Conservation (phyloP, 1,140 invertebrate genomes). For the Zaprionus ornatus region DNA sequence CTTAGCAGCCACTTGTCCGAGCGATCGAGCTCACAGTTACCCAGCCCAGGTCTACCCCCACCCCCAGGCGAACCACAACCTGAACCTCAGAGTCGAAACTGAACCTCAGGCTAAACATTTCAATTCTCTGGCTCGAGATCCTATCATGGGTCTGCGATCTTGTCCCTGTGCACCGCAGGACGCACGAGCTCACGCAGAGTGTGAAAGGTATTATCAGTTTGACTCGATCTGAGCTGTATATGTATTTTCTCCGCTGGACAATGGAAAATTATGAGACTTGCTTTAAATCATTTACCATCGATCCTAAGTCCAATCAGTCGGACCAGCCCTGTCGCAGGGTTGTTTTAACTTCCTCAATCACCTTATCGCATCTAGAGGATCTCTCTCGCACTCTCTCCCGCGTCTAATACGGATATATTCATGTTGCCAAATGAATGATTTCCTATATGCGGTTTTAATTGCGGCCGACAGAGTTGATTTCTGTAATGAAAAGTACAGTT, state of each 20-base stretch:
- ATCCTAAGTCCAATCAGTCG: constrained; percentile 31
- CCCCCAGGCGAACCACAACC: neutral
- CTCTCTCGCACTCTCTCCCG: constrained; percentile 47
- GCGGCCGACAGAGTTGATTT: constrained; percentile 45
- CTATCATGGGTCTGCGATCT: constrained; percentile 56
- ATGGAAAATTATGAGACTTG: constrained; percentile 79
- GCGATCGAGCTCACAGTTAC: constrained; percentile 16
- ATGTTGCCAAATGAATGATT: constrained; percentile 74
- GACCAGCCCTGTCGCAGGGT: constrained; percentile 37
- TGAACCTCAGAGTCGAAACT: constrained; percentile 10
- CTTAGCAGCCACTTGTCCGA: constrained; percentile 71
- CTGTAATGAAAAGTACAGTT: constrained; percentile 54
- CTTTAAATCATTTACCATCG: constrained; percentile 74
- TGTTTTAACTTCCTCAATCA: constrained; percentile 55
- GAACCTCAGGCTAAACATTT: constrained; percentile 56
- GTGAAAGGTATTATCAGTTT: constrained; percentile 76
- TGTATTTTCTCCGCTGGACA: constrained; percentile 73
- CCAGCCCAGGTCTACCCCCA: neutral
- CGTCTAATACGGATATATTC: constrained; percentile 32
- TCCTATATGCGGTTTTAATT: constrained; percentile 78
- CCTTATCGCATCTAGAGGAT: constrained; percentile 53
- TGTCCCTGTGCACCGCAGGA: constrained; percentile 48
- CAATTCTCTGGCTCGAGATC: constrained; percentile 43
- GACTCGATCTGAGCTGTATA: constrained; percentile 61
- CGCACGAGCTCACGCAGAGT: constrained; percentile 71